These are phyloP conservation scores for Cephonodes hylas DNA, from an alignment of 2,888 invertebrate species.

Conservation along the genomic window DNA sequence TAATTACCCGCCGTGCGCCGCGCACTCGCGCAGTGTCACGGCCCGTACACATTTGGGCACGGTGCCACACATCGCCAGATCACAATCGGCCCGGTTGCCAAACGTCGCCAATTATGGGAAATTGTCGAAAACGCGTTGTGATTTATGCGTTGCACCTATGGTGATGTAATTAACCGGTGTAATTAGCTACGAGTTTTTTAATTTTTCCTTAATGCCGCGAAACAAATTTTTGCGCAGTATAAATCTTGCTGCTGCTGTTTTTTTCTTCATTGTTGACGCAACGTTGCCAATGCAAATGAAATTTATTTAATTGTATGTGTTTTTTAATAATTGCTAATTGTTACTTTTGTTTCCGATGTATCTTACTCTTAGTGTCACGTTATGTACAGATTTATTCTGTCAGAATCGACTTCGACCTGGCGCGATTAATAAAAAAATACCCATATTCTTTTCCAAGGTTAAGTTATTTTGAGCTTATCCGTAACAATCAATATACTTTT, in stretches of 20 bases:
- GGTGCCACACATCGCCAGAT: conserved; percentile 52
- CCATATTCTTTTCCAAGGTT: too few relatives aligned
- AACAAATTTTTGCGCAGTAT: conserved; percentile 1
- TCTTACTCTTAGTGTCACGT: too few relatives aligned
- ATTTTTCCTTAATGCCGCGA: conserved; percentile 6
- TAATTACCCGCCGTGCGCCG: conserved; percentile 4
- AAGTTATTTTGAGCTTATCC: too few relatives aligned
- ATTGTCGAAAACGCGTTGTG: conserved; percentile 58
- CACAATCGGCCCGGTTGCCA: conserved; percentile 52
- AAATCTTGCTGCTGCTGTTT: neutral
- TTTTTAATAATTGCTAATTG: neutral
- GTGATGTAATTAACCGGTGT: conserved; percentile 43
- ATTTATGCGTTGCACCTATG: conserved; percentile 57
- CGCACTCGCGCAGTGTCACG: conserved; percentile 49
- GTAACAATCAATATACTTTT: too few relatives aligned
- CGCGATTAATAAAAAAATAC: too few relatives aligned
- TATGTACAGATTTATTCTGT: too few relatives aligned
- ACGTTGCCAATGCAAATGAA: too few relatives aligned
- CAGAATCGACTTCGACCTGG: too few relatives aligned
- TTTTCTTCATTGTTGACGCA: too few relatives aligned
- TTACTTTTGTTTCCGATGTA: neutral
- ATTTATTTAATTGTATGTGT: too few relatives aligned
- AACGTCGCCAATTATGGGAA: conserved; percentile 69
- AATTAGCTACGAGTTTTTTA: conserved; percentile 45
- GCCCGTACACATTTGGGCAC: conserved; percentile 50